A percentile compares a stretch with the other conserved stretches of the same genome.
Evolutionary conservation across 1,140 invertebrate species (phyloP).

Genomic region (Cherax quadricarinatus): DNA sequence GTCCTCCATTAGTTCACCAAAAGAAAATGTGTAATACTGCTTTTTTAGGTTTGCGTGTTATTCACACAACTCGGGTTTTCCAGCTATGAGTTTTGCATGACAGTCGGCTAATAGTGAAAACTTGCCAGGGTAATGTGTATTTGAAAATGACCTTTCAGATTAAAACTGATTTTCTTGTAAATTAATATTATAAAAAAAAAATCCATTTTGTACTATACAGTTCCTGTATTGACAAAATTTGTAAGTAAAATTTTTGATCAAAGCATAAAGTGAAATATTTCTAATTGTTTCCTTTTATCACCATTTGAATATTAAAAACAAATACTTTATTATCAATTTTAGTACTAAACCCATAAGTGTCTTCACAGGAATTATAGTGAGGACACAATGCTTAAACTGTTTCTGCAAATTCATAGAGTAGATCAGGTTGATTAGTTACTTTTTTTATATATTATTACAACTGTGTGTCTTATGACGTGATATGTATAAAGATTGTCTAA

Average conservation of each 20-base stretch:
- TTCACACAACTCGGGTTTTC: neutral
- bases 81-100: neutral
- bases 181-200: neutral
- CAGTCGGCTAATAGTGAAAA: neutral
- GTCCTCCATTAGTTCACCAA: neutral
- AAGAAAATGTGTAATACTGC: neutral
- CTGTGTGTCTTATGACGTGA: slow-evolving; percentile 56
- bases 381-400: neutral
- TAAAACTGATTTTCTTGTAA: neutral
- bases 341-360: too few relatives aligned
- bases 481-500: slow-evolving; percentile 58
- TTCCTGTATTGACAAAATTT: neutral
- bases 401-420: neutral
- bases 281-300: neutral
- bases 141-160: neutral
- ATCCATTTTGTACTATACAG: neutral
- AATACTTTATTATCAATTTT: too few relatives aligned
- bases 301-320: neutral
- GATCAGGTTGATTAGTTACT: neutral
- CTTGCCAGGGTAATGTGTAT: neutral
- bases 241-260: neutral
- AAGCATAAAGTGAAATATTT: neutral
- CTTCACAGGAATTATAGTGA: neutral
- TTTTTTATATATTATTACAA: slow-evolving; percentile 19
- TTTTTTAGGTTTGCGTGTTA: neutral